phyloP scores from a whole-genome alignment of 1,140 invertebrate genomes.

The Melanaphis sacchari region DNA sequence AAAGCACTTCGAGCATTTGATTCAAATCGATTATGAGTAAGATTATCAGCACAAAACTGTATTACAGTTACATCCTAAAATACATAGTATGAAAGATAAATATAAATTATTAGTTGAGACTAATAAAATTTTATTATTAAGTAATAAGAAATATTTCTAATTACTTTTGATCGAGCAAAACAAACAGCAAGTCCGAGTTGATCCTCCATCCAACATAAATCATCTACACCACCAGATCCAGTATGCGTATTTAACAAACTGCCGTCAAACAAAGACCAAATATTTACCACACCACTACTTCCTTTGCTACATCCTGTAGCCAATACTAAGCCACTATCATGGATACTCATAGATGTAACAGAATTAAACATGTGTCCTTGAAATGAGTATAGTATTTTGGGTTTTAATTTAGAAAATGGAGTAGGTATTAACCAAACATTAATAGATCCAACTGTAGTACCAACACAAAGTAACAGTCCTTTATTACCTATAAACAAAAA shows the following conservation, averaged over 20 bases:
- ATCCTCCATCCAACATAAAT: slow-evolving; percentile 67
- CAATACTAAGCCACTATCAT: slow-evolving; percentile 67
- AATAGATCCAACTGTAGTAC: slow-evolving; percentile 66
- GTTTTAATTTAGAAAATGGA: slow-evolving; percentile 60
- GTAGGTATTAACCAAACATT: slow-evolving; percentile 67
- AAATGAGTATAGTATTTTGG: slow-evolving; percentile 64
- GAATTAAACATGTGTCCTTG: slow-evolving; percentile 68
- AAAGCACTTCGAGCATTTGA: slow-evolving; percentile 67
- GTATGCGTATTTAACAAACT: slow-evolving; percentile 69
- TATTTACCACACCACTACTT: slow-evolving; percentile 69
- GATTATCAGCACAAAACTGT: slow-evolving; percentile 65
- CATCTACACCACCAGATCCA: slow-evolving; percentile 67
- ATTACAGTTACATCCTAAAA: slow-evolving; percentile 66
- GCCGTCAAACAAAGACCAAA: slow-evolving; percentile 72
- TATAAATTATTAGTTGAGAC: neutral
- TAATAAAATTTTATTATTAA: too few species aligned
- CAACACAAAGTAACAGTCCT: slow-evolving; percentile 65
- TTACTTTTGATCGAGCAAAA: slow-evolving; percentile 68
- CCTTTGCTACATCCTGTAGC: slow-evolving; percentile 67
- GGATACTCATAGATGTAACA: slow-evolving; percentile 67
- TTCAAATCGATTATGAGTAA: slow-evolving; percentile 65
- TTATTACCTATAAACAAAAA: slow-evolving; percentile 39
- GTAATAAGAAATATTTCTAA: neutral
- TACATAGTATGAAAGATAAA: neutral
- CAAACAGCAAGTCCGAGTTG: slow-evolving; percentile 65